Percentiles rank a stretch among this genome's conserved stretches.
phyloP scores from a whole-genome alignment of 2,113 vertebrate genomes.

The Megatriorchis doriae region DNA sequence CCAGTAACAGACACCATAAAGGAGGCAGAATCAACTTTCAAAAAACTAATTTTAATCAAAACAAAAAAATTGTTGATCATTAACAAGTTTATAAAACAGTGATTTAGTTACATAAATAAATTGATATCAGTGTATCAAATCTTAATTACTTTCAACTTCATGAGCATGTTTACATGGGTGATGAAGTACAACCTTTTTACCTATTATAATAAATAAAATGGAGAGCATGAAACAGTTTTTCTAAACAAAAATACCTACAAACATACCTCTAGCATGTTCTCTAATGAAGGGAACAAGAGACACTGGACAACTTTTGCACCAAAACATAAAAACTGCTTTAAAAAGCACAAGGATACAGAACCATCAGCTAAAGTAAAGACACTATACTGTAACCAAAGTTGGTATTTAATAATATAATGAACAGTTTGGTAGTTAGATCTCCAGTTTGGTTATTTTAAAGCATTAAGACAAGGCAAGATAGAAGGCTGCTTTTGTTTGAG shows the following conservation, averaged over 20 bases:
- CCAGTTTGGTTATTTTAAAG: conserved; percentile 99
- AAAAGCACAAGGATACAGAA: conserved; percentile 94
- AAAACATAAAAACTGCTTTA: conserved; percentile 87
- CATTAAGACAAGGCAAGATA: conserved; percentile 99
- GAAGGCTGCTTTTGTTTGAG: conserved; percentile 94
- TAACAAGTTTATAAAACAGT: conserved; percentile 99
- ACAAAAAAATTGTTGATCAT: conserved; percentile 95
- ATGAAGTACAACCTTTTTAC: conserved; percentile 95
- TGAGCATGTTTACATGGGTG: conserved; percentile 95
- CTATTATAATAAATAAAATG: conserved; percentile 97
- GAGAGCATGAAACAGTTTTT: conserved; percentile 85
- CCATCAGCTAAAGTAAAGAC: conserved; percentile 98
- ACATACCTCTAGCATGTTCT: conserved; percentile 91
- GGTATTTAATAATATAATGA: conserved; percentile 92
- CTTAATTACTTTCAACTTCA: conserved; percentile 99
- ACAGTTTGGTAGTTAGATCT: conserved; percentile 97
- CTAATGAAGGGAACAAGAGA: conserved; percentile 92
- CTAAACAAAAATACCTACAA: conserved; percentile 95
- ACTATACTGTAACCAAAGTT: conserved; percentile 94
- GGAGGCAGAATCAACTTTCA: conserved; percentile 83
- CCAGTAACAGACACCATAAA: conserved; percentile 68
- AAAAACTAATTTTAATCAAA: conserved; percentile 99
- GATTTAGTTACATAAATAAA: conserved; percentile 99
- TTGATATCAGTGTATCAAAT: conserved; percentile 99
- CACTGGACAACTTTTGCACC: conserved; percentile 93